A percentile compares a stretch with the other conserved stretches of the same genome.
Evolutionary conservation across 2,888 invertebrate species (phyloP).

Genomic region (Chrysomela aeneicollis): DNA sequence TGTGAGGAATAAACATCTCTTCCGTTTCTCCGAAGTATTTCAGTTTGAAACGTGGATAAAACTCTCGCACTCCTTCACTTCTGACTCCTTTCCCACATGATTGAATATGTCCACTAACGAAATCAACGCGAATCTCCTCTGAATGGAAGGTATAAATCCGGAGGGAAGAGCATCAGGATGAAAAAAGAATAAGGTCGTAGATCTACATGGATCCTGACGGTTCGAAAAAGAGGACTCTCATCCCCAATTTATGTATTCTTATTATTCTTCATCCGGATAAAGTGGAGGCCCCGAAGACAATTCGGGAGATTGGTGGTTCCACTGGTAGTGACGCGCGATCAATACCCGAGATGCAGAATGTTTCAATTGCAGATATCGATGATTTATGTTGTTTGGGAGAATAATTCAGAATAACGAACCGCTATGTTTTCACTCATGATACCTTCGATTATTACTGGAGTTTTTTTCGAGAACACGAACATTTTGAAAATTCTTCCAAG

Average conservation of each 20-base stretch:
- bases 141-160: neutral
- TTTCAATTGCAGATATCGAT: conserved; percentile 47
- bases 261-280: conserved; percentile 16
- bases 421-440: too few relatives aligned
- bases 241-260: conserved; percentile 14
- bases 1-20: too few relatives aligned
- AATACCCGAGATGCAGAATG: conserved; percentile 48
- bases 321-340: conserved; percentile 50
- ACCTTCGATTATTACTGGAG: too few relatives aligned
- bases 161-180: neutral
- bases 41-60: too few relatives aligned
- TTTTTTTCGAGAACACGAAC: too few relatives aligned
- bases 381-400: neutral
- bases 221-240: conserved; percentile 3
- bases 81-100: too few relatives aligned
- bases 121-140: neutral
- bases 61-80: too few relatives aligned
- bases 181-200: conserved; percentile 4
- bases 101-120: too few relatives aligned
- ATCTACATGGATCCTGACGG: neutral
- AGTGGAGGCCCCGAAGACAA: conserved; percentile 26
- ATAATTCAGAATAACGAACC: neutral
- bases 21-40: too few relatives aligned
- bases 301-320: conserved; percentile 40
- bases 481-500: too few relatives aligned